A percentile compares a stretch with the other conserved stretches of the same genome.
Conservation (phyloP, 1,140 invertebrate genomes). For the Cotesia vestalis region DNA sequence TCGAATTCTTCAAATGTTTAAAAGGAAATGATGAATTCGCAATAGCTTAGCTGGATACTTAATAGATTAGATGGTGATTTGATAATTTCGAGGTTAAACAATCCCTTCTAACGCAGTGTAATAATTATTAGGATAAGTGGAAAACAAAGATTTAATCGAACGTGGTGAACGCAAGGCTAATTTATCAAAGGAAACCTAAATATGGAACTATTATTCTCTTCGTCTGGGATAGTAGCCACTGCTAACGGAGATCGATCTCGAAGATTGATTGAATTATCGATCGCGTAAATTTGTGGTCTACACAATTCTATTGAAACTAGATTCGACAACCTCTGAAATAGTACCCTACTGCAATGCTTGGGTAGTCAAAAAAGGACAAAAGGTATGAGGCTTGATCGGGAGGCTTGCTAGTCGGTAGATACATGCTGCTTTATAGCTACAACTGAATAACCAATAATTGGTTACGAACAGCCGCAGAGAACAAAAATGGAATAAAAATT, state of each 20-base stretch:
- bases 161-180: conserved; percentile 17
- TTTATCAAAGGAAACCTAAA: not conserved
- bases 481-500: conserved; percentile 23
- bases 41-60: too few relatives aligned
- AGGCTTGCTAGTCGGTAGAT: not conserved
- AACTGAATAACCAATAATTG: conserved; percentile 23
- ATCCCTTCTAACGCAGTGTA: too few relatives aligned
- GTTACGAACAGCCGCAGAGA: conserved; percentile 15
- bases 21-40: too few relatives aligned
- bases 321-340: conserved; percentile 2
- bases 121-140: not conserved
- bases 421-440: not conserved
- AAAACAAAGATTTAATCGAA: not conserved
- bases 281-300: conserved; percentile 9
- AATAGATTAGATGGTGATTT: too few relatives aligned
- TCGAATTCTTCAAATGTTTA: too few relatives aligned
- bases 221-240: conserved; percentile 2
- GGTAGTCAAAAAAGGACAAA: not conserved
- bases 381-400: not conserved
- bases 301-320: not conserved
- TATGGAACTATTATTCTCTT: conserved; percentile 24
- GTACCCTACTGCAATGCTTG: not conserved
- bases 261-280: conserved; percentile 33
- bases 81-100: too few relatives aligned
- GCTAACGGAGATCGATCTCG: conserved; percentile 15